These are phyloP conservation scores for Drosophila leonis DNA, from an alignment of 2,888 invertebrate species.

Conservation along the genomic window DNA sequence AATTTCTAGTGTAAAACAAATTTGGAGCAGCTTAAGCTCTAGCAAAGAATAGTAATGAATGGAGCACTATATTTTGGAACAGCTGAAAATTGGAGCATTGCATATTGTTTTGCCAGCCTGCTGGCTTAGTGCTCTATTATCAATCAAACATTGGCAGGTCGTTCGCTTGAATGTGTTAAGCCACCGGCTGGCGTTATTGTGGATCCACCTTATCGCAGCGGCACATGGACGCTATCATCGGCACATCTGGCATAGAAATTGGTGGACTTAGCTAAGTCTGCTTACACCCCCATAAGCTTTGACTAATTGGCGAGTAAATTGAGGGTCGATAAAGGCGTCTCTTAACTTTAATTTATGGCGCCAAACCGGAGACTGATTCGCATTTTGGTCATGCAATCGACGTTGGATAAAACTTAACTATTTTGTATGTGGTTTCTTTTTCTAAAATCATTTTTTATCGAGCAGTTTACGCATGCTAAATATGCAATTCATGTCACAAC, in stretches of 20 bases:
- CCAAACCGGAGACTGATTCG: constrained; percentile 30
- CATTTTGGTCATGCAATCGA: constrained; percentile 39
- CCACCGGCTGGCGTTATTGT: constrained; percentile 58
- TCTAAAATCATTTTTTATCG: constrained; percentile 66
- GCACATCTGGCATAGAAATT: constrained; percentile 68
- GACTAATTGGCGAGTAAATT: constrained; percentile 75
- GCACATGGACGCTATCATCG: constrained; percentile 51
- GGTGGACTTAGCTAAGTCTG: constrained; percentile 49
- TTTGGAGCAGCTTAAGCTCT: too few species aligned
- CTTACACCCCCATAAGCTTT: constrained; percentile 64
- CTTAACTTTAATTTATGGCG: constrained; percentile 49
- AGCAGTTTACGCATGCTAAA: constrained; percentile 63
- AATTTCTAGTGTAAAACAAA: too few species aligned
- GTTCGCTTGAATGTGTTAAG: constrained; percentile 40
- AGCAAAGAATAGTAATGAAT: neutral
- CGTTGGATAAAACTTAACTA: constrained; percentile 61
- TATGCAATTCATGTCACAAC: constrained; percentile 65
- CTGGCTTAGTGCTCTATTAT: constrained; percentile 22
- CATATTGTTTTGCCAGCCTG: neutral
- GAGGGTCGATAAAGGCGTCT: constrained; percentile 49
- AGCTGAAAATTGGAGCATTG: neutral
- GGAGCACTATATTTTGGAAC: neutral
- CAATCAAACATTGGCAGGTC: constrained; percentile 75
- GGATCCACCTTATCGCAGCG: constrained; percentile 58
- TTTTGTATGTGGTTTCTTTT: constrained; percentile 12